A percentile compares a stretch with the other conserved stretches of the same genome.
These are phyloP conservation scores for Phthorimaea operculella DNA, from an alignment of 1,140 invertebrate genomes.

Conservation along the genomic window DNA sequence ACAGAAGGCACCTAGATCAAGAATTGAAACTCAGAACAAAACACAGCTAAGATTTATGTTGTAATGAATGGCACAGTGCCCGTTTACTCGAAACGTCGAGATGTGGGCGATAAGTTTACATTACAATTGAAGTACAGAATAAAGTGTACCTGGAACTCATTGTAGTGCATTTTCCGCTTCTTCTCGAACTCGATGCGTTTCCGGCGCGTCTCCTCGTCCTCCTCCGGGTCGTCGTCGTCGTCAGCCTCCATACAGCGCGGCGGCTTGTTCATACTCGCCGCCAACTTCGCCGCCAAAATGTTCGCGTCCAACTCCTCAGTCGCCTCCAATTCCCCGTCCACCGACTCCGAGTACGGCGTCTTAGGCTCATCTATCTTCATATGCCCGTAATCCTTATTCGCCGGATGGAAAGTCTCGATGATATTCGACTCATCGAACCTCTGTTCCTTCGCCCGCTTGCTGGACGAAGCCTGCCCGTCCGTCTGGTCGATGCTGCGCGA, in stretches of 20 bases:
- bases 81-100: too few species aligned
- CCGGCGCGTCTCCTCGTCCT: conserved; percentile 73
- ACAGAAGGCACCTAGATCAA: too few species aligned
- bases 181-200: conserved; percentile 84
- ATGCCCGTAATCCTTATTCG: conserved; percentile 99
- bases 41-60: too few species aligned
- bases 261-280: conserved; percentile 63
- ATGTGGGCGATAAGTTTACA: background rate
- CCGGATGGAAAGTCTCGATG: conserved; percentile 95
- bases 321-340: conserved; percentile 76
- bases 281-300: conserved; percentile 79
- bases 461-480: conserved; percentile 51
- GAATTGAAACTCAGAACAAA: too few species aligned
- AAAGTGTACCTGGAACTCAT: conserved; percentile 82
- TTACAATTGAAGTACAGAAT: conserved; percentile 4
- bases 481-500: conserved; percentile 79
- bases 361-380: conserved; percentile 99
- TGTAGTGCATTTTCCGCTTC: conserved; percentile 96
- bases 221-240: conserved; percentile 68
- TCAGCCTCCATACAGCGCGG: conserved; percentile 53
- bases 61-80: too few species aligned
- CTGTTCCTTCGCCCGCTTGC: conserved; percentile 80
- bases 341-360: conserved; percentile 87
- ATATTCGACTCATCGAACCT: conserved; percentile 99
- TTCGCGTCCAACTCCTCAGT: conserved; percentile 82